Conservation (phyloP, 2,113 vertebrate species). For the Amazona vittata region DNA sequence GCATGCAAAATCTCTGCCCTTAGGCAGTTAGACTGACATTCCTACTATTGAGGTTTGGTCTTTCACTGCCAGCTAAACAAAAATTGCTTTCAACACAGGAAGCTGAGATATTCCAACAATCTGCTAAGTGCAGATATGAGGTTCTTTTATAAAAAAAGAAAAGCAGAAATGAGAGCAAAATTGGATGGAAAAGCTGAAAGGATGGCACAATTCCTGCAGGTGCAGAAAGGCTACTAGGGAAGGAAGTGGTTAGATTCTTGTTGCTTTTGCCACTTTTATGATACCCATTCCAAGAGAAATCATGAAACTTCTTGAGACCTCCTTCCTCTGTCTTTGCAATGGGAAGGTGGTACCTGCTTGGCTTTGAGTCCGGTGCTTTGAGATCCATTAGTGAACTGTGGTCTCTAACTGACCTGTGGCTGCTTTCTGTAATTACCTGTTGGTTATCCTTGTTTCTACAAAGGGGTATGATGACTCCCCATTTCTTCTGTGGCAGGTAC, state of each 20-base stretch:
- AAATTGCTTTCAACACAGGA: background rate
- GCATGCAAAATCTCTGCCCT: background rate
- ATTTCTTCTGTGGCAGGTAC: background rate
- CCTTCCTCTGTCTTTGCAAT: background rate
- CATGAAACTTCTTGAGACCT: background rate
- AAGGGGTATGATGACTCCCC: background rate
- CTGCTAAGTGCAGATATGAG: accelerated
- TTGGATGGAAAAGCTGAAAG: background rate
- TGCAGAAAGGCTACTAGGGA: background rate
- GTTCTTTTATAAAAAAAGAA: background rate
- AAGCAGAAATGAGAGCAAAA: background rate
- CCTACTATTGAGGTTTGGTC: background rate
- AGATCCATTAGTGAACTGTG: background rate
- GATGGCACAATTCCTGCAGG: background rate
- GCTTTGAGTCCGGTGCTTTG: background rate
- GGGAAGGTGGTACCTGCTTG: background rate
- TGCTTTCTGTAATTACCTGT: background rate
- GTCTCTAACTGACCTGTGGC: accelerated
- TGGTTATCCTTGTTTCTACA: background rate
- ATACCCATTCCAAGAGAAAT: background rate
- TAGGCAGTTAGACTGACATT: background rate
- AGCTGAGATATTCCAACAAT: background rate
- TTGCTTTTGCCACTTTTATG: background rate
- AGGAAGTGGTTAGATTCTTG: background rate
- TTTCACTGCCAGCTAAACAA: background rate